Percentiles rank a stretch among this genome's conserved stretches.
These are phyloP conservation scores for Scaptomyza pallida DNA, from an alignment of 1,140 invertebrate species.

Conservation along the genomic window DNA sequence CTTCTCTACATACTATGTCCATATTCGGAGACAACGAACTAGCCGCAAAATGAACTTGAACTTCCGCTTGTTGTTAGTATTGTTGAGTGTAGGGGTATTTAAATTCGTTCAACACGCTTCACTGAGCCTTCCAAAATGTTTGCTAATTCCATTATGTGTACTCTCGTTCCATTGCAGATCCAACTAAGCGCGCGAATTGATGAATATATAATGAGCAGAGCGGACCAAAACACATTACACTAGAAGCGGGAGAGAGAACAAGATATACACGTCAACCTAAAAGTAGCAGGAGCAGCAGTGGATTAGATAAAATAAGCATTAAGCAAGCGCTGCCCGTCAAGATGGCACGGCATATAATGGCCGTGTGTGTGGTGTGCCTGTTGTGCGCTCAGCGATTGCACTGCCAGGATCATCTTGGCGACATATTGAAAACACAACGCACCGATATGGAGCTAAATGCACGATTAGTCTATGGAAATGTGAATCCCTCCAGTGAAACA, in stretches of 20 bases:
- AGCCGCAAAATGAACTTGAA: slow-evolving; percentile 74
- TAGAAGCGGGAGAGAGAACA: slow-evolving; percentile 19
- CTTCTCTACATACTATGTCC: slow-evolving; percentile 24
- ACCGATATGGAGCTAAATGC: slow-evolving; percentile 57
- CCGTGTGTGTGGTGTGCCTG: slow-evolving; percentile 91
- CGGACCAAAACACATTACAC: slow-evolving; percentile 10
- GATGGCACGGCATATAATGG: slow-evolving; percentile 85
- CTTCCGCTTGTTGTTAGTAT: slow-evolving; percentile 62
- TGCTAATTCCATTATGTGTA: slow-evolving; percentile 46
- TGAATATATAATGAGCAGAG: slow-evolving; percentile 63
- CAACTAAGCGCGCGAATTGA: slow-evolving; percentile 43
- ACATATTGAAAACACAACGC: slow-evolving; percentile 43
- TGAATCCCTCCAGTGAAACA: slow-evolving; percentile 71
- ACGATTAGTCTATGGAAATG: slow-evolving; percentile 56
- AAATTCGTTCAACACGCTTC: slow-evolving; percentile 29
- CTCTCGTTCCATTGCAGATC: slow-evolving; percentile 55
- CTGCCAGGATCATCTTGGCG: slow-evolving; percentile 87
- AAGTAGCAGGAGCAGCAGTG: slow-evolving; percentile 2
- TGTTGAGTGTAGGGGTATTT: slow-evolving; percentile 56
- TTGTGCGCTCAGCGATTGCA: slow-evolving; percentile 89
- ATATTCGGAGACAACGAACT: slow-evolving; percentile 60
- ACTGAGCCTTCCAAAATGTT: slow-evolving; percentile 38
- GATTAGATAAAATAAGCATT: slow-evolving; percentile 12
- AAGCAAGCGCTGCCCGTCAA: background rate
- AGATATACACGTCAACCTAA: slow-evolving; percentile 10